These are phyloP conservation scores for Hypomecis atomaria DNA, from an alignment of 2,888 invertebrate species.

Conservation along the genomic window DNA sequence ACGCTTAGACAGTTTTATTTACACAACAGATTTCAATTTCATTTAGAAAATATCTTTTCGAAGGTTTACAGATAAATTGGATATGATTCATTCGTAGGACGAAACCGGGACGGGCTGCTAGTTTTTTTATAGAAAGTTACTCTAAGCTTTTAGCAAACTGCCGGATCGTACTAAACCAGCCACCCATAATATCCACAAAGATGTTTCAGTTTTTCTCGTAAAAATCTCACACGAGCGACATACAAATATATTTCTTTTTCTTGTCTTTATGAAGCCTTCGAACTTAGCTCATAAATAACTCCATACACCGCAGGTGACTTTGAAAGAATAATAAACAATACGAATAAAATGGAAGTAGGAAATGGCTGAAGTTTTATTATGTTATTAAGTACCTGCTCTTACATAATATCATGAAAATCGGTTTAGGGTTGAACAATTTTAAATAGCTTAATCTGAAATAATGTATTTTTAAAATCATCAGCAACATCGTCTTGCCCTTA, in stretches of 20 bases:
- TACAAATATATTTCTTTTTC: background rate
- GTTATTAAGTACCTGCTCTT: background rate
- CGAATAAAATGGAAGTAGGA: constrained; percentile 1
- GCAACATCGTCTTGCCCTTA: too few relatives aligned
- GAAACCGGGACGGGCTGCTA: too few relatives aligned
- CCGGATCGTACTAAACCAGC: background rate
- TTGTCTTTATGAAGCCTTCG: constrained; percentile 1
- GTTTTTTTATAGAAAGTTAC: background rate
- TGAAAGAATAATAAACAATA: constrained; percentile 15
- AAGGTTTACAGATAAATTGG: too few relatives aligned
- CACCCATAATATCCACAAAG: background rate
- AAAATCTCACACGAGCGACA: constrained; percentile 7
- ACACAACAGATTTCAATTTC: too few relatives aligned
- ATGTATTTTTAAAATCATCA: too few relatives aligned
- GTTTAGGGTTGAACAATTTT: too few relatives aligned
- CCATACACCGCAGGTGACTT: constrained; percentile 13
- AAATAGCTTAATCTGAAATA: too few relatives aligned
- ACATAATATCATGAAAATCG: too few relatives aligned
- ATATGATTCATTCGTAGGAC: too few relatives aligned
- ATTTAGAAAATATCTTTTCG: too few relatives aligned
- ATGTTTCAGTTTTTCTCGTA: constrained; percentile 1
- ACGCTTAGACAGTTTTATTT: too few relatives aligned
- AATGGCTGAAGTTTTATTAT: constrained; percentile 14
- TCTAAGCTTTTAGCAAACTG: background rate
- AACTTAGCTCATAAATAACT: constrained; percentile 22